phyloP scores from a whole-genome alignment of 2,888 invertebrate genomes.

The Torymus aiolomorphi region DNA sequence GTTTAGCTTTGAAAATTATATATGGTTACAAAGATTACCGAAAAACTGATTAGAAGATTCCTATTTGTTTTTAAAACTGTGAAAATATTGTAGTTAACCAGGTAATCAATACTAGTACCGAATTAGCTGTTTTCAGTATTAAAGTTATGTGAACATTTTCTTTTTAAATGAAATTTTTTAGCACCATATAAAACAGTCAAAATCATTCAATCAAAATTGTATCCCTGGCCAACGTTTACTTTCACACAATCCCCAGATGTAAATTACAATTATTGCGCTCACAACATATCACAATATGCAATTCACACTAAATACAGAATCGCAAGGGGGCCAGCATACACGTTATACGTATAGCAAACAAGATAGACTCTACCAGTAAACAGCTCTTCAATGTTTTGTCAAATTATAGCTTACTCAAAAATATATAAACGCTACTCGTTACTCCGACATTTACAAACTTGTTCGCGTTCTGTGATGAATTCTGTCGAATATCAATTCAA shows the following conservation, averaged over 20 bases:
- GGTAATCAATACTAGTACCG: neutral
- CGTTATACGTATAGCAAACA: slow-evolving; percentile 45
- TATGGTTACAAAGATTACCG: no score
- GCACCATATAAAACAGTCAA: slow-evolving; percentile 51
- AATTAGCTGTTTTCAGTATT: neutral
- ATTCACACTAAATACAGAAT: slow-evolving; percentile 52
- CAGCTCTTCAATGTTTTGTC: slow-evolving; percentile 54
- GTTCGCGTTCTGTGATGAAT: slow-evolving; percentile 33
- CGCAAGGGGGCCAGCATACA: slow-evolving; percentile 36
- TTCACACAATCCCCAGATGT: slow-evolving; percentile 41
- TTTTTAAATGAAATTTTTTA: slow-evolving; percentile 43
- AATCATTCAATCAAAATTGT: slow-evolving; percentile 38
- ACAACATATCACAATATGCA: slow-evolving; percentile 51
- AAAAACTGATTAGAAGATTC: neutral
- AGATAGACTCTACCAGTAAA: slow-evolving; percentile 51
- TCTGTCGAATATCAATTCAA: slow-evolving; percentile 32
- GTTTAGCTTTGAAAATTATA: no score
- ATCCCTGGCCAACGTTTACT: slow-evolving; percentile 47
- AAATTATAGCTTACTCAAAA: slow-evolving; percentile 51
- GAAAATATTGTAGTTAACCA: neutral
- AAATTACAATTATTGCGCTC: slow-evolving; percentile 36
- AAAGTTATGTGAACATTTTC: neutral
- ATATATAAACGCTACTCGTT: slow-evolving; percentile 53
- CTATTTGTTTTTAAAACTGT: neutral
- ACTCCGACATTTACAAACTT: slow-evolving; percentile 53